Percentiles rank a stretch among this genome's conserved stretches.
Conservation (phyloP, 2,888 invertebrate species). For the Apomyelois bistriatella region DNA sequence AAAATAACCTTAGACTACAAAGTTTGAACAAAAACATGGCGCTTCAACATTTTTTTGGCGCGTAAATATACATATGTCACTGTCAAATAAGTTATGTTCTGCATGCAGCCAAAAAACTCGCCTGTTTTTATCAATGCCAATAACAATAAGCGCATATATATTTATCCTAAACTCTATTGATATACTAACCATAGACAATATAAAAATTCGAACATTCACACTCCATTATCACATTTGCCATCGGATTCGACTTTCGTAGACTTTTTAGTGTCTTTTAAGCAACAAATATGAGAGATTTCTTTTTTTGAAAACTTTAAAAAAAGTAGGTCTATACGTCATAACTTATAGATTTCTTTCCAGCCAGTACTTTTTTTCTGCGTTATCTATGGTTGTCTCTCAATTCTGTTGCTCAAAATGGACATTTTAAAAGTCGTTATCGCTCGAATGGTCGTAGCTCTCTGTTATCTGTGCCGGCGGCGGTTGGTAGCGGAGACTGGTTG, state of each 20-base stretch:
- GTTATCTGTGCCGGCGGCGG: conserved; percentile 51
- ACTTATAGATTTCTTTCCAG: not conserved
- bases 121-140: not conserved
- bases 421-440: conserved; percentile 76
- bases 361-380: too few species aligned
- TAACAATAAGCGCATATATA: conserved; percentile 14
- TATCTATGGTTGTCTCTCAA: not conserved
- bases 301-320: not conserved
- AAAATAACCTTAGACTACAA: conserved; percentile 27
- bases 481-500: conserved; percentile 51
- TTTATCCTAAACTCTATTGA: not conserved
- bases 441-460: conserved; percentile 69
- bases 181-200: conserved; percentile 11
- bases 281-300: not conserved
- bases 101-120: not conserved
- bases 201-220: conserved; percentile 19
- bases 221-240: conserved; percentile 45
- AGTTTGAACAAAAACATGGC: conserved; percentile 17
- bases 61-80: conserved; percentile 27
- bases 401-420: conserved; percentile 13
- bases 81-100: not conserved
- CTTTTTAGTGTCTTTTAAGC: not conserved
- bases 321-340: not conserved
- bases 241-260: conserved; percentile 30
- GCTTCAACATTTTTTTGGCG: conserved; percentile 31